Conservation (phyloP, 35 echinoderm and acorn worm species). For the Anneissia japonica region DNA sequence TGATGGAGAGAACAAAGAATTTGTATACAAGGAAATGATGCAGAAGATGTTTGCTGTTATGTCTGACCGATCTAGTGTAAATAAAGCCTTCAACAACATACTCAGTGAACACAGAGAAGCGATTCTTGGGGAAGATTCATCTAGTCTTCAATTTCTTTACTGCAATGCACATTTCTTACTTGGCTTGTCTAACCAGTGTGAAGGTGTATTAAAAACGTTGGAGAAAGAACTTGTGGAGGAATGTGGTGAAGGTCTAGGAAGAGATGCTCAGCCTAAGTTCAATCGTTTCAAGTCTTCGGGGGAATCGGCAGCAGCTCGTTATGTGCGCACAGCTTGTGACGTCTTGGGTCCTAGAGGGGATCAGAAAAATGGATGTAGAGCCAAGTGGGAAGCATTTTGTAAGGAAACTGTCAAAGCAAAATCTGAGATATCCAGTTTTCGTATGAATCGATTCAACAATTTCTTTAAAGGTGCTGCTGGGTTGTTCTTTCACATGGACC, state of each 20-base stretch:
- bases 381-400: slow-evolving; percentile 20
- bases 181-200: not conserved
- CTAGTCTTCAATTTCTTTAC: slow-evolving; percentile 2
- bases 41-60: slow-evolving; percentile 30
- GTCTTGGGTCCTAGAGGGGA: slow-evolving; percentile 22
- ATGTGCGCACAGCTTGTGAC: slow-evolving; percentile 31
- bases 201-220: slow-evolving; percentile 3
- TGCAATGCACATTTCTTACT: slow-evolving; percentile 45
- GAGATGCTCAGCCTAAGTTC: slow-evolving; percentile 13
- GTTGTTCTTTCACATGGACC: too few relatives aligned
- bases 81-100: slow-evolving; percentile 19
- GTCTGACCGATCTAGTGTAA: slow-evolving; percentile 30
- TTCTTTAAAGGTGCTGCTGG: too few relatives aligned
- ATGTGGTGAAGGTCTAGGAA: slow-evolving; percentile 2
- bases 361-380: slow-evolving; percentile 42
- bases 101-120: not conserved
- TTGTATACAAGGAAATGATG: slow-evolving; percentile 1
- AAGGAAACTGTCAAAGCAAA: too few relatives aligned
- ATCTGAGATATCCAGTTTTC: slow-evolving; percentile 9
- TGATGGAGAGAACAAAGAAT: not conserved
- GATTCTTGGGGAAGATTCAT: not conserved
- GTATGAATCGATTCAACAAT: not conserved
- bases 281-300: not conserved
- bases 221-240: slow-evolving; percentile 16
- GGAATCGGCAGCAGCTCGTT: slow-evolving; percentile 1